These are phyloP conservation scores for Macrochelys suwanniensis DNA, from an alignment of 2,797 vertebrate genomes.

Conservation along the genomic window DNA sequence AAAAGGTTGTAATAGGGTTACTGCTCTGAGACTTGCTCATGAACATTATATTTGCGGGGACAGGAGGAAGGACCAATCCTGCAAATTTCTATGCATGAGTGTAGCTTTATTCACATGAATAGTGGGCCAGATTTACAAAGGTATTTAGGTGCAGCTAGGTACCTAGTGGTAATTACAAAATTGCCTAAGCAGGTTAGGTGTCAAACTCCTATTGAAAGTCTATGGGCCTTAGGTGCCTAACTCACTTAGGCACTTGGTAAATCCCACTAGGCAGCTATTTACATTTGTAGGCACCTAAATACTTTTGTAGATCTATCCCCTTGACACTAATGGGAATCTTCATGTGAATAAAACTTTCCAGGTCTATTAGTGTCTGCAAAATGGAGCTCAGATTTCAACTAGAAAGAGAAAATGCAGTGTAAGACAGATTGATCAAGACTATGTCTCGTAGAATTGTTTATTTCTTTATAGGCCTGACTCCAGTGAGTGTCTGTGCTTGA, in stretches of 20 bases:
- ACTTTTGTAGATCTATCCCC: neutral
- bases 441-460: neutral
- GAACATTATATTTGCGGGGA: neutral
- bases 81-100: neutral
- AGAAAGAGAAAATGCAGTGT: neutral
- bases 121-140: neutral
- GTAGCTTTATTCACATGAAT: neutral
- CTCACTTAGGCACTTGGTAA: neutral
- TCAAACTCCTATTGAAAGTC: neutral
- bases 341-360: neutral
- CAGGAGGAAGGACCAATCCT: neutral
- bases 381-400: neutral
- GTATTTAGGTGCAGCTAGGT: neutral
- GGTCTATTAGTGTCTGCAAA: neutral
- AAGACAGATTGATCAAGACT: neutral
- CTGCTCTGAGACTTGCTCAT: neutral
- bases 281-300: neutral
- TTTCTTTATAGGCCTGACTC: neutral
- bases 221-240: neutral
- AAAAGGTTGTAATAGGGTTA: neutral
- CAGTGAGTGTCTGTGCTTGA: neutral
- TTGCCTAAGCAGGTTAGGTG: neutral
- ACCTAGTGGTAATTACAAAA: neutral
- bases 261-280: rapidly evolving
- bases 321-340: neutral